Percentiles rank a stretch among this genome's conserved stretches.
These are phyloP conservation scores for Myopa testacea DNA, from an alignment of 2,888 invertebrate genomes.

Conservation along the genomic window DNA sequence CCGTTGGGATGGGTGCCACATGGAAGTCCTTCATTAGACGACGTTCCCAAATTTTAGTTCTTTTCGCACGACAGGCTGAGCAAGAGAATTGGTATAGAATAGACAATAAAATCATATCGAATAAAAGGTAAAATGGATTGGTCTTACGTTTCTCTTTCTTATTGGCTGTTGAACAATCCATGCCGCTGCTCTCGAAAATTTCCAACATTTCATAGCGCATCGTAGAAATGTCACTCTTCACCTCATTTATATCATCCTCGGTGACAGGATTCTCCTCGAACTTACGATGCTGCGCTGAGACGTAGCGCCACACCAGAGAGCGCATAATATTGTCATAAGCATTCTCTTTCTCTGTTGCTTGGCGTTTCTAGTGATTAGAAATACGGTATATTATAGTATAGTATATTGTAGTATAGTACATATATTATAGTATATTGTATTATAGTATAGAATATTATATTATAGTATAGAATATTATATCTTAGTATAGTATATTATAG, in stretches of 20 bases:
- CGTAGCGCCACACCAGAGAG: slow-evolving; percentile 91
- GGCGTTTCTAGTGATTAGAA: slow-evolving; percentile 58
- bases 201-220: slow-evolving; percentile 93
- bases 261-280: slow-evolving; percentile 88
- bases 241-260: slow-evolving; percentile 93
- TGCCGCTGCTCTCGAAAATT: slow-evolving; percentile 87
- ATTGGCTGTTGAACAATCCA: slow-evolving; percentile 82
- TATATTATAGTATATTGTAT: no score
- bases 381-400: no score
- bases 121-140: not conserved
- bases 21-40: slow-evolving; percentile 90
- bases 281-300: slow-evolving; percentile 86
- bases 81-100: not conserved
- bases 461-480: no score
- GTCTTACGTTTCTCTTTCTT: slow-evolving; percentile 79
- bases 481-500: no score
- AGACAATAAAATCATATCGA: not conserved
- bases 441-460: no score
- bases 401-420: no score
- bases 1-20: slow-evolving; percentile 76
- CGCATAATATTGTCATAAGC: slow-evolving; percentile 87
- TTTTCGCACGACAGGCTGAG: slow-evolving; percentile 78
- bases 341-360: slow-evolving; percentile 77
- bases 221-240: slow-evolving; percentile 93
- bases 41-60: slow-evolving; percentile 88